A percentile compares a stretch with the other conserved stretches of the same genome.
Conservation (phyloP, 1,140 invertebrate species). For the Papilio machaon region DNA sequence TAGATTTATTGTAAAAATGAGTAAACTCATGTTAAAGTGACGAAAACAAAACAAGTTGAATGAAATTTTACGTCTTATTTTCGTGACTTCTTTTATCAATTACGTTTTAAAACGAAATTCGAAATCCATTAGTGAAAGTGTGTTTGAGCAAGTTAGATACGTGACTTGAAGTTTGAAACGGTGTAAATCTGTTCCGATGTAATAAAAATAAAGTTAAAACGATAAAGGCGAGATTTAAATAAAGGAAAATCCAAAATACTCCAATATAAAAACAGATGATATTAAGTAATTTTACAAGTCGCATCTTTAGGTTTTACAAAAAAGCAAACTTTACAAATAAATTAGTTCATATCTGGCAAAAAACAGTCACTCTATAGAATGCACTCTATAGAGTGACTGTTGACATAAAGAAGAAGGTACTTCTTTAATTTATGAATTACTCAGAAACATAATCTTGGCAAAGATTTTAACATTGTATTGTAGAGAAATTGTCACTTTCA, state of each 20-base stretch:
- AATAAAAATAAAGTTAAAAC: slow-evolving; percentile 12
- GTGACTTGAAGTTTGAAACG: slow-evolving; percentile 4
- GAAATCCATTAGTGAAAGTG: slow-evolving; percentile 23
- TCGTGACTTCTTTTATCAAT: slow-evolving; percentile 11
- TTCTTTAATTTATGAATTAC: slow-evolving; percentile 11
- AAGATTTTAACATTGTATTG: background rate
- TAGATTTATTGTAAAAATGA: slow-evolving; percentile 18
- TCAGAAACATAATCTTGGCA: background rate
- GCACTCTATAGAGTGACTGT: no score
- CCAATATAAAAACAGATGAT: background rate
- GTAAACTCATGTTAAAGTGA: background rate
- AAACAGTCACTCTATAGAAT: background rate
- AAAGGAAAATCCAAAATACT: background rate
- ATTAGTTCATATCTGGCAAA: background rate
- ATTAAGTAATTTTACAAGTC: background rate
- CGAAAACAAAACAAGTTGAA: background rate
- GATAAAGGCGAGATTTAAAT: background rate
- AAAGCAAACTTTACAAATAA: background rate
- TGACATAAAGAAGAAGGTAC: background rate
- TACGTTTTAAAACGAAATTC: slow-evolving; percentile 15
- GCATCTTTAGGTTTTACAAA: background rate
- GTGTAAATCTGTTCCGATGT: background rate
- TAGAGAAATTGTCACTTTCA: background rate
- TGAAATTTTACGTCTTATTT: background rate
- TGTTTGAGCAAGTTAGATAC: slow-evolving; percentile 17